These are phyloP conservation scores for Otis tarda DNA, from an alignment of 2,113 vertebrate species.

Conservation along the genomic window DNA sequence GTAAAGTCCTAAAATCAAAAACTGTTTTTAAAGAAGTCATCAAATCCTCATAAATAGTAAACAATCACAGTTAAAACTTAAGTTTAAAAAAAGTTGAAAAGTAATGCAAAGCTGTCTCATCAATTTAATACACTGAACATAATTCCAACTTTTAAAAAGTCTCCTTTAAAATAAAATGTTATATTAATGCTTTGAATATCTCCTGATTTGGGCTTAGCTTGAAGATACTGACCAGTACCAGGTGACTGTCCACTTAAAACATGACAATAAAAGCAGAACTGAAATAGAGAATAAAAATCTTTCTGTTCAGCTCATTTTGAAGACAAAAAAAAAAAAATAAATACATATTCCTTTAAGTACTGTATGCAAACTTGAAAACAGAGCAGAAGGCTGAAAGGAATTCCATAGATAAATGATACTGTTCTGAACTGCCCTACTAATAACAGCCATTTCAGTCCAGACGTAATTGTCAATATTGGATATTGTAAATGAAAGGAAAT, in stretches of 20 bases:
- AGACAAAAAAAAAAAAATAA: background rate
- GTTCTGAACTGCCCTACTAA: background rate
- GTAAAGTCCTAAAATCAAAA: background rate
- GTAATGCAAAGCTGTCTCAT: background rate
- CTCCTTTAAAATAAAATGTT: background rate
- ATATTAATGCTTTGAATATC: background rate
- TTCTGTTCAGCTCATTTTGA: background rate
- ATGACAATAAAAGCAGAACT: background rate
- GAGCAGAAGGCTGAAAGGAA: background rate
- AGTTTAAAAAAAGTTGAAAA: background rate
- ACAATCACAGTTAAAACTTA: background rate
- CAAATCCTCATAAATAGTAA: background rate
- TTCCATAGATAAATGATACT: background rate
- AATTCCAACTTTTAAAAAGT: background rate
- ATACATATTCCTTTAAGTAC: background rate
- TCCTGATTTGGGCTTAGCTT: background rate
- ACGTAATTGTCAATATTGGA: background rate
- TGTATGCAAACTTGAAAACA: background rate
- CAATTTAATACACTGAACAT: background rate
- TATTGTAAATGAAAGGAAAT: background rate
- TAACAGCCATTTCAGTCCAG: background rate
- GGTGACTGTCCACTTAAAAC: background rate
- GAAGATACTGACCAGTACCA: background rate
- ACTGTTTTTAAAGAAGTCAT: fast-evolving
- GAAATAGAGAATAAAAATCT: background rate